Base-by-base conservation (phyloP, 2,888 invertebrate species). In the Lycophotia porphyrea region DNA sequence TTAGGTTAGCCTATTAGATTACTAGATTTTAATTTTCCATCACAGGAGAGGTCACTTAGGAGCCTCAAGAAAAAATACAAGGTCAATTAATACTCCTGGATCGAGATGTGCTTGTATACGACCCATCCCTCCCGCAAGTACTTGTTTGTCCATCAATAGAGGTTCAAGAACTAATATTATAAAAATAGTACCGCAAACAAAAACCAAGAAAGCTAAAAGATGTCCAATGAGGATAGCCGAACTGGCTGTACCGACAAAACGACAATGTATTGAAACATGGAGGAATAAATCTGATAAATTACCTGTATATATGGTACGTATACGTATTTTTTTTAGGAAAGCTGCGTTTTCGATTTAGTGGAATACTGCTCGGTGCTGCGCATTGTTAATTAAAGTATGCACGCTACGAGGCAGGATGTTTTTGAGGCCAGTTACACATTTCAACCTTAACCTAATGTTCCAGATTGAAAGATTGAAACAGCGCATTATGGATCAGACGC, bases 221-320 rank as follows among this genome's bases (percentile, higher is more conserved):
- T 96, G 95, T 80, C 89, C 94, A 2, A 83, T 95, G 83, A 92
- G 96, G 73, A 93, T 93, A 81, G 93, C 92, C 0, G 94, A 95
- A 86, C 82, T 96, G 60, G 94, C 96, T 3, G 90, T 91, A 24
- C 96, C 96, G 5, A 88, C 92, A 0, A 96, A 96, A 88, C 90
- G 96, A 52, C 93, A 93, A 42, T 96, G 95, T 81, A 88, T 96
- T 39, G 93, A 94, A 21, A 94, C 95, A 52, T 96, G 95, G 96
- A 90, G 92, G 79, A 89, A 86, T 58, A 95, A 93, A 79, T 87
- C 89, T 64, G 71, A 91, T 52, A 78, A 91, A 49, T 89, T 96
- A 39, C 94, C 96, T n/a, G 90, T 78, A 60, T 88, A 86, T 74
- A 96, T 95, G 96, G 96, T 95, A 87, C 9, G 69, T 71, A 60